A percentile compares a stretch with the other conserved stretches of the same genome.
These are phyloP conservation scores for Therioaphis trifolii DNA, from an alignment of 2,888 invertebrate genomes.

Conservation along the genomic window DNA sequence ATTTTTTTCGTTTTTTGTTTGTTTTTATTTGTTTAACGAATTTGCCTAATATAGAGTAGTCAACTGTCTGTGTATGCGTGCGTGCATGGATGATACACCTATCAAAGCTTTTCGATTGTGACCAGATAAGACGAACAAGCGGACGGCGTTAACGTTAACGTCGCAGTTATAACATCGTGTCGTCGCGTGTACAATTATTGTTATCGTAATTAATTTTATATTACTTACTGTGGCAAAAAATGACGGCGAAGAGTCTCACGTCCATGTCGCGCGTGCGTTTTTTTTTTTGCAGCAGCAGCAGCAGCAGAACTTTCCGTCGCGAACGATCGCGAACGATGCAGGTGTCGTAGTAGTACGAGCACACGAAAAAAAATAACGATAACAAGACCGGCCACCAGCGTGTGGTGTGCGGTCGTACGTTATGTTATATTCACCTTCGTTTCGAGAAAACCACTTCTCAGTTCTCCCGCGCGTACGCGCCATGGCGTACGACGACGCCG, in stretches of 20 bases:
- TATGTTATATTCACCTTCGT: constrained; percentile 44
- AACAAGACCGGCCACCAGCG: not conserved
- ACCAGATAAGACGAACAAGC: too few species aligned
- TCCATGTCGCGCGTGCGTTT: constrained; percentile 39
- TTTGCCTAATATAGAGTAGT: too few species aligned
- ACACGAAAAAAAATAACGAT: constrained; percentile 26
- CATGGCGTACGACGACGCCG: not conserved
- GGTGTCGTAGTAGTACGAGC: not conserved
- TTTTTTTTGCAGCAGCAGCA: constrained; percentile 2
- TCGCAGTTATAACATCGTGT: too few species aligned
- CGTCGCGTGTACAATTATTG: not conserved
- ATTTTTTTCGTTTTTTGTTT: too few species aligned
- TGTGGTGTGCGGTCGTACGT: too few species aligned
- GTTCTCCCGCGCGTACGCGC: constrained; percentile 1
- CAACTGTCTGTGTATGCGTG: too few species aligned
- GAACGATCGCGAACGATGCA: constrained; percentile 40
- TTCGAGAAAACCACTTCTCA: constrained; percentile 47
- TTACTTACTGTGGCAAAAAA: constrained; percentile 59
- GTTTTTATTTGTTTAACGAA: too few species aligned
- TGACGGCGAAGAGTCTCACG: constrained; percentile 49
- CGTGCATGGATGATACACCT: too few species aligned
- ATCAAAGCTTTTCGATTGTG: too few species aligned
- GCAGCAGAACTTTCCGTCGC: constrained; percentile 44
- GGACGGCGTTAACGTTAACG: too few species aligned
- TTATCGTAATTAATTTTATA: not conserved